These are phyloP conservation scores for Lemur catta DNA, from an alignment of 2,797 vertebrate genomes.

Conservation along the genomic window DNA sequence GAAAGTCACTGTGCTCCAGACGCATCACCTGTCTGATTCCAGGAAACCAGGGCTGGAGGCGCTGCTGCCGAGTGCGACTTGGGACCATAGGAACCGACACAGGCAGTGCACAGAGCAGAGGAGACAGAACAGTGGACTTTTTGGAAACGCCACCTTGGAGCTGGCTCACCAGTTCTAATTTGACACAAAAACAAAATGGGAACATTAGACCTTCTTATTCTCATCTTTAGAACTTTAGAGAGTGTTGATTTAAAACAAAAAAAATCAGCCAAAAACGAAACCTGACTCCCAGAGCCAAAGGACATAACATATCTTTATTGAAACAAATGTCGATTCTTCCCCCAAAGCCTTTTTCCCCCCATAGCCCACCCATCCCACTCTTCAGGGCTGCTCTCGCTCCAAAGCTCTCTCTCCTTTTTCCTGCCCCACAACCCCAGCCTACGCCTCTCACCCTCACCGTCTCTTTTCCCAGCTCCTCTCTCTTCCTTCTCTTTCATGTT, in stretches of 20 bases:
- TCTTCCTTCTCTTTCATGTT: neutral
- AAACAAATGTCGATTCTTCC: neutral
- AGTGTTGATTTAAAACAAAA: neutral
- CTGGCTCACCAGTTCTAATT: neutral
- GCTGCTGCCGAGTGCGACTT: neutral
- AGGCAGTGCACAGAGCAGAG: too few relatives aligned
- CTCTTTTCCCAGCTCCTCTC: neutral
- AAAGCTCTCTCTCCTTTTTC: neutral
- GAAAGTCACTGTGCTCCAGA: neutral
- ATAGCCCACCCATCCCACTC: neutral
- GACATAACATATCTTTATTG: neutral
- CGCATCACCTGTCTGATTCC: neutral
- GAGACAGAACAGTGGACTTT: fast-evolving
- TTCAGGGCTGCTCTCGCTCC: neutral
- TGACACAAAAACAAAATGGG: neutral
- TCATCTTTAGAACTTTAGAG: neutral
- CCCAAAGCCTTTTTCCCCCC: neutral
- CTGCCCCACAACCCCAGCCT: neutral
- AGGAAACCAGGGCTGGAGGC: neutral
- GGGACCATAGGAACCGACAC: too few relatives aligned
- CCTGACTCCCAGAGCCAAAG: neutral
- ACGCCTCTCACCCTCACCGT: neutral
- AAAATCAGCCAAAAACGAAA: neutral
- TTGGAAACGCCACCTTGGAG: neutral
- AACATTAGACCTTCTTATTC: neutral